A percentile compares a stretch with the other conserved stretches of the same genome.
These are phyloP conservation scores for Coreius guichenoti DNA, from an alignment of 2,797 vertebrate species.

Conservation along the genomic window DNA sequence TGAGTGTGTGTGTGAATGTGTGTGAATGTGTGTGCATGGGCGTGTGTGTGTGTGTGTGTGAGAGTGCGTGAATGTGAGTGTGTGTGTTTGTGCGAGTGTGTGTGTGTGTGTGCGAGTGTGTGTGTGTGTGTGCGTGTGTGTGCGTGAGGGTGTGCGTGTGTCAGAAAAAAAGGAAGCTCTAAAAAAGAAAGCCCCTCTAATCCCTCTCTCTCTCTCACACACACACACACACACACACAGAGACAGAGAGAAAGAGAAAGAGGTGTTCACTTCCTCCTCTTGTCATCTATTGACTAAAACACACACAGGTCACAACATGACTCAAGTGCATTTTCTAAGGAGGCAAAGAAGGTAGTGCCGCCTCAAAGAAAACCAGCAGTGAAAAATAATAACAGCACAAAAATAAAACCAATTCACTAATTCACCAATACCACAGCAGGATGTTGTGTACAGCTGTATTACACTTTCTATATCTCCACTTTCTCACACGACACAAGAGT, in stretches of 20 bases:
- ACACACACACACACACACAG: neutral
- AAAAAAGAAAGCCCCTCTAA: conserved; percentile 7
- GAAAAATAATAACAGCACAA: neutral
- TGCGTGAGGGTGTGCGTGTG: too few species aligned
- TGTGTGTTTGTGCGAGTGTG: too few species aligned
- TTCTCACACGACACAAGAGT: neutral
- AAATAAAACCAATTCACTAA: neutral
- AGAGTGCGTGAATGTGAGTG: too few species aligned
- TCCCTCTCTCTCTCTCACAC: neutral
- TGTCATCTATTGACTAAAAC: neutral
- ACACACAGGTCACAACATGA: conserved; percentile 17
- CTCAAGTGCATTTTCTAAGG: neutral
- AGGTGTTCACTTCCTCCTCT: conserved; percentile 8
- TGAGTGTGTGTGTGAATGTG: too few species aligned
- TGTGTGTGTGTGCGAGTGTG: too few species aligned
- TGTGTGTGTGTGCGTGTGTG: neutral
- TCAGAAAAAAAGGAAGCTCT: neutral
- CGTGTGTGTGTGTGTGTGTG: too few species aligned
- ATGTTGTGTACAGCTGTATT: neutral
- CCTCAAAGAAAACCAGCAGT: neutral
- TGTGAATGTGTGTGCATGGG: too few species aligned
- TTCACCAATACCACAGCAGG: neutral
- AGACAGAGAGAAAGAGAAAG: neutral
- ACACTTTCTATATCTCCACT: neutral
- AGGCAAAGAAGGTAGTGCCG: neutral